Conservation (phyloP, 1,140 invertebrate species). For the Coboldia fuscipes region DNA sequence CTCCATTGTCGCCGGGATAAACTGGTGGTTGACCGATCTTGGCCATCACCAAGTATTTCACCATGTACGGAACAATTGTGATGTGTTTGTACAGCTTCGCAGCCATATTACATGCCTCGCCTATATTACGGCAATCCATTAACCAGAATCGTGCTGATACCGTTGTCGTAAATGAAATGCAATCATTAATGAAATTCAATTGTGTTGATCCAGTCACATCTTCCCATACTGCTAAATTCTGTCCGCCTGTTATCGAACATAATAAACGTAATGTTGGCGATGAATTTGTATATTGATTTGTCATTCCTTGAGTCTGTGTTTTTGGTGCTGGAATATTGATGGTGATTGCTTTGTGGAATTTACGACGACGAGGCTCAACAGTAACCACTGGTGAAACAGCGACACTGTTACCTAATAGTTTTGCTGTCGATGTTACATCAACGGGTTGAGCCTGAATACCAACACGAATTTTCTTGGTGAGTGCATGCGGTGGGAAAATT, state of each 20-base stretch:
- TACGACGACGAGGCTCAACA: conserved; percentile 87
- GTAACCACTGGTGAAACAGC: conserved; percentile 97
- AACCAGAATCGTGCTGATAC: conserved; percentile 99
- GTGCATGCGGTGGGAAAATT: conserved; percentile 90
- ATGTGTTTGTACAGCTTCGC: conserved; percentile 87
- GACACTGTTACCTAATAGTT: conserved; percentile 89
- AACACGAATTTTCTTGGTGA: conserved; percentile 99
- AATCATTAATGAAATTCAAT: conserved; percentile 92
- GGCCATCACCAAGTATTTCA: conserved; percentile 83
- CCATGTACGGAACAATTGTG: conserved; percentile 93
- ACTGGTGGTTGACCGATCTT: too few species aligned
- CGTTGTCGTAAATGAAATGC: conserved; percentile 96
- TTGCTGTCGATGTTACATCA: conserved; percentile 81
- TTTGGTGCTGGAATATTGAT: conserved; percentile 92
- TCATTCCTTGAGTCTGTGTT: conserved; percentile 88
- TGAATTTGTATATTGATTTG: conserved; percentile 78
- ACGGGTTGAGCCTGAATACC: conserved; percentile 98
- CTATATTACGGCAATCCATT: conserved; percentile 93
- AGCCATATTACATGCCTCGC: conserved; percentile 95
- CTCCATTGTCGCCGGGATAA: conserved; percentile 69
- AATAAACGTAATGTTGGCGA: conserved; percentile 84
- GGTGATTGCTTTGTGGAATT: conserved; percentile 98
- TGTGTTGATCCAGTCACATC: conserved; percentile 97
- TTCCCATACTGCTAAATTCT: conserved; percentile 94
- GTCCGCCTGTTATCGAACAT: conserved; percentile 95